phyloP scores from a whole-genome alignment of 2,113 vertebrate species.

The Athene noctua region DNA sequence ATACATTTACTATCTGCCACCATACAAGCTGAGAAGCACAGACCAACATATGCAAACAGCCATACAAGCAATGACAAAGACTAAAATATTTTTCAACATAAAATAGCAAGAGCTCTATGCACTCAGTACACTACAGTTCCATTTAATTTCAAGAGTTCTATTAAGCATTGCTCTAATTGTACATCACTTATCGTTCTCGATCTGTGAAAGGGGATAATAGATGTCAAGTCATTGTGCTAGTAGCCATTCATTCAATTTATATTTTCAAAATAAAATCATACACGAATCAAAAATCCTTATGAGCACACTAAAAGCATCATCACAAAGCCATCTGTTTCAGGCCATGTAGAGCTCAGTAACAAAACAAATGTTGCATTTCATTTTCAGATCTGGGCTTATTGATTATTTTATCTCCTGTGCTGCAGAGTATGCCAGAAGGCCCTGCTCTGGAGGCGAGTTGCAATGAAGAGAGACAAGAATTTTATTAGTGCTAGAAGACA shows the following conservation, averaged over 20 bases:
- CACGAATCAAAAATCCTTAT: neutral
- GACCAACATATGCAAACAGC: neutral
- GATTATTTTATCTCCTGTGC: slow-evolving; percentile 70
- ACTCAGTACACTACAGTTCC: neutral
- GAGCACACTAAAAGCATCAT: slow-evolving; percentile 3
- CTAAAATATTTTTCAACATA: neutral
- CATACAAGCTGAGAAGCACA: neutral
- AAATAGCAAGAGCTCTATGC: neutral
- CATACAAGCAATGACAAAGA: neutral
- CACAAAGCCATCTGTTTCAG: slow-evolving; percentile 33
- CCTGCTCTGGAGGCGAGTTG: slow-evolving; percentile 42
- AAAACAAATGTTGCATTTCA: slow-evolving; percentile 67
- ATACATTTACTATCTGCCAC: neutral
- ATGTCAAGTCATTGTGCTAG: neutral
- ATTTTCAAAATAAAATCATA: slow-evolving; percentile 28
- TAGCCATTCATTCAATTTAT: slow-evolving; percentile 7
- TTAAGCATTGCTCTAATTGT: slow-evolving; percentile 13
- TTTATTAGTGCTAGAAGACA: slow-evolving; percentile 68
- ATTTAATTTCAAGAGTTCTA: neutral
- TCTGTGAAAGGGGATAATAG: slow-evolving; percentile 10
- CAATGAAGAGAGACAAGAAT: slow-evolving; percentile 67
- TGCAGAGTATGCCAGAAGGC: slow-evolving; percentile 41
- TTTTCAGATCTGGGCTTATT: slow-evolving; percentile 64
- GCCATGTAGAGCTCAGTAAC: neutral
- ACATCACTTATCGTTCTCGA: neutral